Evolutionary conservation across 2,797 vertebrate species (phyloP).

Genomic region (Coregonus suidteri): DNA sequence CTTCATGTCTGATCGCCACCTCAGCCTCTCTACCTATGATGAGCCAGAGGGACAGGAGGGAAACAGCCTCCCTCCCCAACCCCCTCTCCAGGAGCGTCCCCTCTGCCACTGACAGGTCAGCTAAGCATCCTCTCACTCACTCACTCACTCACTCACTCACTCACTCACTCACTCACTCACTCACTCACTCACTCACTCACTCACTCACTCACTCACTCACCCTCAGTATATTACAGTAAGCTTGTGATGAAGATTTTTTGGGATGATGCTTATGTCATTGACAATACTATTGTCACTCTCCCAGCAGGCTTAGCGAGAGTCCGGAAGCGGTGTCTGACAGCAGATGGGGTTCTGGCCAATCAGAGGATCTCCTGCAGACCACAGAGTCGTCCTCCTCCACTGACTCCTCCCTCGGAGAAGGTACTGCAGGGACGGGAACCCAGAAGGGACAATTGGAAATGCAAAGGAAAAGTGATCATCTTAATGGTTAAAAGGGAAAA

Average conservation of each 20-base stretch:
- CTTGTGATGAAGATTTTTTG: background rate
- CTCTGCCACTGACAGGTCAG: conserved; percentile 81
- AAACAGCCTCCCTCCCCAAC: conserved; percentile 55
- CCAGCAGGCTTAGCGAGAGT: conserved; percentile 73
- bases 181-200: background rate
- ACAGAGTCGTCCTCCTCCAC: conserved; percentile 79
- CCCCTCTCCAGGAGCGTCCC: conserved; percentile 78
- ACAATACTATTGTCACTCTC: background rate
- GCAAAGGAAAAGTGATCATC: no score
- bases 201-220: no score
- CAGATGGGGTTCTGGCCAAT: conserved; percentile 75
- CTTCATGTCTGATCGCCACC: conserved; percentile 57
- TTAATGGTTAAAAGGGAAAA: background rate
- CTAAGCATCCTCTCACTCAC: background rate
- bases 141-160: background rate
- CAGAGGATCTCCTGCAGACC: conserved; percentile 83
- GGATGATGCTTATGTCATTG: background rate
- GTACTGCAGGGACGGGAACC: conserved; percentile 62
- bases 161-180: no score
- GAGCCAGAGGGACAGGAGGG: conserved; percentile 73
- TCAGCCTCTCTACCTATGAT: conserved; percentile 78
- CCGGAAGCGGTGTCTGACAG: conserved; percentile 81
- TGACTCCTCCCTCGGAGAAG: conserved; percentile 85
- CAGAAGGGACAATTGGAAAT: background rate
- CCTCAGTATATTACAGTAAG: background rate